Evolutionary conservation across 2,113 vertebrate genomes (phyloP).

Genomic region (Boulengeromyrus knoepffleri): DNA sequence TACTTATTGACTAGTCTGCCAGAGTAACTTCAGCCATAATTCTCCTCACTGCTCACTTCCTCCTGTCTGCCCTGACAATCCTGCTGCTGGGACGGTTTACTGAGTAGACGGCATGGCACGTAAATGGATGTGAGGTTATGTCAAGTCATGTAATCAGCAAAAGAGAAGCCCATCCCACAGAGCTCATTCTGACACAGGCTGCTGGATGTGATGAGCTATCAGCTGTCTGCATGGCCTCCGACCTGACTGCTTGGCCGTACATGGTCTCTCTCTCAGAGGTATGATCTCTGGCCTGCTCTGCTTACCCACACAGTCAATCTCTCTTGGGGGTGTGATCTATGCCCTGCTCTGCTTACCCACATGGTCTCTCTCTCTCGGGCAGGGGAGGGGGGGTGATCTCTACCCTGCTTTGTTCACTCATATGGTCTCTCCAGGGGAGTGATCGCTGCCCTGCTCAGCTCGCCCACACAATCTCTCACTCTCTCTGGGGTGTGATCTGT

Average conservation of each 20-base stretch:
- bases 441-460: background rate
- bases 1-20: background rate
- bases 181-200: background rate
- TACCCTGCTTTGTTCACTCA: background rate
- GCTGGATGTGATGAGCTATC: background rate
- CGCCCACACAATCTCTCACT: background rate
- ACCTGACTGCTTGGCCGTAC: background rate
- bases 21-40: background rate
- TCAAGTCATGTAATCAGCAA: background rate
- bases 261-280: background rate
- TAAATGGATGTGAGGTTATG: background rate
- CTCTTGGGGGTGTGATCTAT: background rate
- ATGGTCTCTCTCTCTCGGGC: background rate
- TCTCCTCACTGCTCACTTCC: background rate
- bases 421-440: background rate
- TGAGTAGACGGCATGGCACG: background rate
- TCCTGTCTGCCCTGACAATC: background rate
- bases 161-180: background rate
- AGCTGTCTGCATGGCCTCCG: background rate
- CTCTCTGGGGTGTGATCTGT: background rate
- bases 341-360: background rate
- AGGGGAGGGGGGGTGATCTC: background rate
- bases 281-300: background rate
- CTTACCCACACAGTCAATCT: background rate
- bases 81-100: background rate